These are phyloP conservation scores for Dromococcyx pavoninus DNA, from an alignment of 2,797 vertebrate species.

Conservation along the genomic window DNA sequence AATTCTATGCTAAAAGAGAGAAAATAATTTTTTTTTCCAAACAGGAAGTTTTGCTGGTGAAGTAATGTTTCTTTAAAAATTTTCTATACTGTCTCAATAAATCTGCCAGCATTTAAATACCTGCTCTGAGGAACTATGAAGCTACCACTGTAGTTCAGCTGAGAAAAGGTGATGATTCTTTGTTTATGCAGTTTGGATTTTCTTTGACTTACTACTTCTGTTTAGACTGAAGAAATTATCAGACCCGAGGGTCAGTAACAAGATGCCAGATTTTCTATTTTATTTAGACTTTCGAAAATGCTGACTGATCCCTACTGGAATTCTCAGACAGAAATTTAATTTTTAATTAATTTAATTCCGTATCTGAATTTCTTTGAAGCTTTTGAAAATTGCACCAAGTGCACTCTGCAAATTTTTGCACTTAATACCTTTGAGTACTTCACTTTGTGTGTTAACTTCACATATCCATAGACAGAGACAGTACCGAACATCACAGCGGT, in stretches of 20 bases:
- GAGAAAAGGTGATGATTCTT: neutral
- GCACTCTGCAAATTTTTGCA: neutral
- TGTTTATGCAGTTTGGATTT: neutral
- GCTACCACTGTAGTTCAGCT: neutral
- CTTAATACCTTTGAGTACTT: neutral
- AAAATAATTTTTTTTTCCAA: neutral
- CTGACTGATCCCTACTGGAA: neutral
- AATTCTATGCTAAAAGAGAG: neutral
- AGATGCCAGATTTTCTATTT: neutral
- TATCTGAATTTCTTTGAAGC: neutral
- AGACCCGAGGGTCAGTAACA: neutral
- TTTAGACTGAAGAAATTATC: neutral
- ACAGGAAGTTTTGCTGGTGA: neutral
- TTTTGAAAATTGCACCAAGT: neutral
- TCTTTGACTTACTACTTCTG: neutral
- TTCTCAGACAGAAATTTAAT: neutral
- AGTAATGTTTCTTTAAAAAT: neutral
- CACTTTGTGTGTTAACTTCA: neutral
- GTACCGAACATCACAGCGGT: neutral
- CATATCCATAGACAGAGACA: accelerated
- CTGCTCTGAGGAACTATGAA: neutral
- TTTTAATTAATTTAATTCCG: neutral
- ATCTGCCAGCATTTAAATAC: neutral
- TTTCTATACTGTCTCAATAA: neutral
- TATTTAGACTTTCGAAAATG: neutral